Percentiles rank a stretch among this genome's conserved stretches.
Evolutionary conservation across 2,888 invertebrate genomes (phyloP).

Genomic region (Cephalotes varians): DNA sequence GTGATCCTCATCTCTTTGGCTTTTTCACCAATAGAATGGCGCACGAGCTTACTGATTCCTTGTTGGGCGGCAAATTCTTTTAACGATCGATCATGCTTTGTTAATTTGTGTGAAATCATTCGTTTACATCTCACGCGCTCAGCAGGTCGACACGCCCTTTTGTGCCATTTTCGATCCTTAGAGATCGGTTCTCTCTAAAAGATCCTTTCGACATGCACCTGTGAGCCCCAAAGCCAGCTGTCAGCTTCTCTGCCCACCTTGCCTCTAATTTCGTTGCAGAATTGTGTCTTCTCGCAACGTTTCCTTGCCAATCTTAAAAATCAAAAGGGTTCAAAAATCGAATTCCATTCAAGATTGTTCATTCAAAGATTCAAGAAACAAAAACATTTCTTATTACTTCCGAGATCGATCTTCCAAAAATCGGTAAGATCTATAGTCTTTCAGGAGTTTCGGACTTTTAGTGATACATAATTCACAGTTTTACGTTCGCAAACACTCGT

Average conservation of each 20-base stretch:
- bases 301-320: background rate
- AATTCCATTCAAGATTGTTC: background rate
- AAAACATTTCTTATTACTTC: background rate
- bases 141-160: conserved; percentile 79
- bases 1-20: background rate
- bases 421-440: background rate
- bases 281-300: background rate
- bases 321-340: background rate
- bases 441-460: background rate
- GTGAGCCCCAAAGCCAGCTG: conserved; percentile 73
- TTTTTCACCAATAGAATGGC: conserved; percentile 30
- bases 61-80: conserved; percentile 45
- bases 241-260: conserved; percentile 59
- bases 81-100: conserved; percentile 66
- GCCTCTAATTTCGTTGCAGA: conserved; percentile 37
- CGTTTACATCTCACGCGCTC: conserved; percentile 74
- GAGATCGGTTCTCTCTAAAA: conserved; percentile 65
- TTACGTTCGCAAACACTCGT: background rate
- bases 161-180: conserved; percentile 72
- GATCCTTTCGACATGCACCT: conserved; percentile 69
- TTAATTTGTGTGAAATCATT: conserved; percentile 82
- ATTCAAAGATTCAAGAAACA: background rate
- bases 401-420: background rate
- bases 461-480: background rate
- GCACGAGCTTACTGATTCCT: conserved; percentile 53